Evolutionary conservation across 2,888 invertebrate species (phyloP).

Genomic region (Drosophila pullipes): DNA sequence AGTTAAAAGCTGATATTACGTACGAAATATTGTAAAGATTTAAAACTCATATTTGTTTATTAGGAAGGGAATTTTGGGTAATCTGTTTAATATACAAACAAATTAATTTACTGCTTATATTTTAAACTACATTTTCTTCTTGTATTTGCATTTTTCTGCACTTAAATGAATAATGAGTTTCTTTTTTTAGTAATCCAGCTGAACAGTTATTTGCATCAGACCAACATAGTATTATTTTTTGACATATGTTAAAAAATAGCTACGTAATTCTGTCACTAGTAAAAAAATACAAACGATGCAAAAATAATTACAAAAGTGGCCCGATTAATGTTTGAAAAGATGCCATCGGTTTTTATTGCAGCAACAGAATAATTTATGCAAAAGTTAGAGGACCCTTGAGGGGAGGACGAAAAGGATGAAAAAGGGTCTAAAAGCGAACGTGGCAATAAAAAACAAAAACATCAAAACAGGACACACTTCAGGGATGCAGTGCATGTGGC

Average conservation of each 20-base stretch:
- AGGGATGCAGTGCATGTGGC: constrained; percentile 49
- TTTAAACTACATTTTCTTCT: background rate
- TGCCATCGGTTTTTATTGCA: constrained; percentile 50
- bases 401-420: constrained; percentile 7
- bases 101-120: background rate
- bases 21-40: background rate
- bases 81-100: background rate
- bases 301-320: constrained; percentile 26
- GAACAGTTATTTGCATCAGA: background rate
- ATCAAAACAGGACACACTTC: background rate
- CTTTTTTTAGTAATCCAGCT: background rate
- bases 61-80: background rate
- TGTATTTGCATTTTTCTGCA: too few species aligned
- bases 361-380: constrained; percentile 57
- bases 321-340: constrained; percentile 31
- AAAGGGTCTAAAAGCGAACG: constrained; percentile 15
- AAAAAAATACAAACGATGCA: constrained; percentile 4
- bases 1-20: background rate
- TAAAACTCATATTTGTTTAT: background rate
- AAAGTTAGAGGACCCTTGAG: constrained; percentile 28
- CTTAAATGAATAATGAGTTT: background rate
- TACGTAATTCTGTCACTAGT: background rate
- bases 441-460: constrained; percentile 68
- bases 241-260: constrained; percentile 2
- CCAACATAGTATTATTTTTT: background rate